phyloP scores from a whole-genome alignment of 2,888 invertebrate species.

The Leptinotarsa haldemani region DNA sequence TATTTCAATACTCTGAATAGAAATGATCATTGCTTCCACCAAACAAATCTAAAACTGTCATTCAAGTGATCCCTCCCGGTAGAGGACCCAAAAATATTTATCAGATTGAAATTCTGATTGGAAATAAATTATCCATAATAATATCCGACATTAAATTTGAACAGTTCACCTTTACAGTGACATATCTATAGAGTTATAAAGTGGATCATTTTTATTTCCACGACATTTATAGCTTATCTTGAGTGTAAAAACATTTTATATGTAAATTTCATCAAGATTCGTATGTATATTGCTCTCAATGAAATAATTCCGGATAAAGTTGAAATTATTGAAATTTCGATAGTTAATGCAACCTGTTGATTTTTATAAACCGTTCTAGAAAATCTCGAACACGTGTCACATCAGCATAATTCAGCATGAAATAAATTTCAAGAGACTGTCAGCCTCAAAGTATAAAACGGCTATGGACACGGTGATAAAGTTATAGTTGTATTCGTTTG shows the following conservation, averaged over 20 bases:
- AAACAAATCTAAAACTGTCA: no score
- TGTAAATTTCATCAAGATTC: conserved; percentile 31
- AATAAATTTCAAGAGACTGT: no score
- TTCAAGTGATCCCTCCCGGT: no score
- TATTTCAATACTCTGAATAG: no score
- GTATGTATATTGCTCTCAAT: conserved; percentile 36
- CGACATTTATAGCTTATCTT: conserved; percentile 41
- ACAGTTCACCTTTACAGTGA: conserved; percentile 34
- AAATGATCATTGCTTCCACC: no score
- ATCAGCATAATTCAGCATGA: no score
- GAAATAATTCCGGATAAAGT: conserved; percentile 25
- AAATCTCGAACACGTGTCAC: no score
- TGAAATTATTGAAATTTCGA: conserved; percentile 39
- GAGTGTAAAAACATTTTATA: conserved; percentile 41
- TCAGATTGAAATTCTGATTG: not conserved
- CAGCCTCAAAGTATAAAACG: no score
- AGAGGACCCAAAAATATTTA: not conserved
- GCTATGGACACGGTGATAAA: no score
- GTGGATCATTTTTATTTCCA: conserved; percentile 38
- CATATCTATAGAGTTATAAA: conserved; percentile 41
- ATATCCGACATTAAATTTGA: conserved; percentile 15
- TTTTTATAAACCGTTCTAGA: not conserved
- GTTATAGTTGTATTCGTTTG: no score
- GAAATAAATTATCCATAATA: not conserved
- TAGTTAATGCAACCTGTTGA: not conserved